Base-by-base conservation (phyloP, 2,888 invertebrate species). In the Limenitis camilla region DNA sequence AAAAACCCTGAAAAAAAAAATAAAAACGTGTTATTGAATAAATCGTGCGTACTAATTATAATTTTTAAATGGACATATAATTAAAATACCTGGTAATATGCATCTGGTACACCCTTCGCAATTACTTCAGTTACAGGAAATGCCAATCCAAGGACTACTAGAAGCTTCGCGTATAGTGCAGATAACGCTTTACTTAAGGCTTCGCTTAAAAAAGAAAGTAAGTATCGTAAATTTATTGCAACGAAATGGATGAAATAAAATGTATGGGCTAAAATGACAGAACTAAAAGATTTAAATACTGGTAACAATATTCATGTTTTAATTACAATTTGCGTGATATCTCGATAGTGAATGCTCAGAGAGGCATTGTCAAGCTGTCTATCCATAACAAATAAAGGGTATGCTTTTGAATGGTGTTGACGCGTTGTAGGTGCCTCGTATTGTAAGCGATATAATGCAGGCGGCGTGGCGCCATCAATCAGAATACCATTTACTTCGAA, bases 41-140 rank as follows among this genome's bases (percentile, higher is more conserved):
- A n/a, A n/a, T n/a, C n/a, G n/a, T n/a, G n/a, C n/a, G n/a, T n/a
- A n/a, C n/a, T n/a, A n/a, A n/a, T 4, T 35, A 35, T n/a, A 35
- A 35, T 35, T 0, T n/a, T 35, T 35, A n/a, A 2, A 32, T 31
- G 9, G 8, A 42, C 30, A 31, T 19, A 33, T 5, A 48, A 35
- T 7, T 35, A 41, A 30, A 11, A 36, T 79, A 91, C 92, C 89
- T 92, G 93, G 73, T 95, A 94, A 69, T 93, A 92, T 52, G 91
- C 90, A 31, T 91, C 89, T 11, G 93, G 92, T 28, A 95, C 93
- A 65, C 92, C 91, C 43, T 91, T 90, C 4, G 94, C 93, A 58
- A 96, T 93, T 46, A 95, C 93, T 84, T 96, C 95, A 4, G 96
- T 94, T 56, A 96, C 91, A 4, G 96, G 96, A 67, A 97, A 92